These are phyloP conservation scores for Harmothoe impar DNA, from an alignment of 2,888 invertebrate species.

Conservation along the genomic window DNA sequence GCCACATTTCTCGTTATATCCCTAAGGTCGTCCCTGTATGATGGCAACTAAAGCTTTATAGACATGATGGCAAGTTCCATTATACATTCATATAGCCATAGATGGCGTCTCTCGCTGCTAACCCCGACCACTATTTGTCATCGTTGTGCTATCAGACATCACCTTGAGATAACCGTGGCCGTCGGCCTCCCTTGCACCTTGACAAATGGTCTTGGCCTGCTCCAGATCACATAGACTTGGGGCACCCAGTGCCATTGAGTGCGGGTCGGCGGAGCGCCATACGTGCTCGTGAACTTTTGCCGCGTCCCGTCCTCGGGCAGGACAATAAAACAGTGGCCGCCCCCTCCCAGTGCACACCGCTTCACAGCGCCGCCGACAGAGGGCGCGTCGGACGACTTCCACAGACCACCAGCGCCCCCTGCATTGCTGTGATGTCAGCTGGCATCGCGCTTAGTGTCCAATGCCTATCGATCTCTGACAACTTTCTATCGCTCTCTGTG, in stretches of 20 bases:
- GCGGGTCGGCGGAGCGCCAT: not conserved
- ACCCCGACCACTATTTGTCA: not conserved
- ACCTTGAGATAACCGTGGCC: not conserved
- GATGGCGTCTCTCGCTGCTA: not conserved
- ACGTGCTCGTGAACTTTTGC: not conserved
- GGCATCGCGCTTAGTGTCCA: not conserved
- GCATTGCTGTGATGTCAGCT: not conserved
- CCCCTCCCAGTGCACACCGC: not conserved
- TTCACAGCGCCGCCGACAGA: not conserved
- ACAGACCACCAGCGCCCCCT: not conserved
- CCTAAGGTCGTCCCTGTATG: too few species aligned
- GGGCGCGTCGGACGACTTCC: not conserved
- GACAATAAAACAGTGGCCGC: not conserved
- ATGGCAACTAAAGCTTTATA: too few species aligned
- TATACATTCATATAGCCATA: not conserved
- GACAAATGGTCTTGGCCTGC: not conserved
- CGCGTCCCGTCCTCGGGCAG: not conserved
- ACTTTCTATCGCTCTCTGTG: not conserved
- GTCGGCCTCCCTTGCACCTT: not conserved
- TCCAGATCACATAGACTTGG: not conserved
- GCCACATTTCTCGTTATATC: too few species aligned
- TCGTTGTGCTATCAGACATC: constrained; percentile 6
- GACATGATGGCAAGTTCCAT: too few species aligned
- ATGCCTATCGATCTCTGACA: not conserved
- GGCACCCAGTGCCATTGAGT: not conserved